A percentile compares a stretch with the other conserved stretches of the same genome.
Evolutionary conservation across 2,888 invertebrate genomes (phyloP).

Genomic region (Papilio demoleus): DNA sequence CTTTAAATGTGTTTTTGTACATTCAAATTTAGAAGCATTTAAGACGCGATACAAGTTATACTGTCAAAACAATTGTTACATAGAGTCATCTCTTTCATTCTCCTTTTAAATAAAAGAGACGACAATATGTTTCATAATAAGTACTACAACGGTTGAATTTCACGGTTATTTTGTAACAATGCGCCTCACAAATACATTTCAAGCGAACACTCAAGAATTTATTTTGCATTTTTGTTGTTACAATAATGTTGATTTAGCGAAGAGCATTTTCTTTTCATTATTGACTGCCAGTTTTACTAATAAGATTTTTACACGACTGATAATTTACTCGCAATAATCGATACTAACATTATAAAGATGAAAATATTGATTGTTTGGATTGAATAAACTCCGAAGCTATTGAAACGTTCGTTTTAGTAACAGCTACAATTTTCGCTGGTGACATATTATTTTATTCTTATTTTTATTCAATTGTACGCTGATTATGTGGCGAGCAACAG

Average conservation of each 20-base stretch:
- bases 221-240: conserved; percentile 28
- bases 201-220: conserved; percentile 29
- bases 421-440: too few species aligned
- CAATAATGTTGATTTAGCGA: conserved; percentile 19
- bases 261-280: neutral
- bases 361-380: too few species aligned
- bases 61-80: neutral
- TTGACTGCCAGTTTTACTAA: neutral
- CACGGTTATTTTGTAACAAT: conserved; percentile 17
- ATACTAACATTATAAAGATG: too few species aligned
- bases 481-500: too few species aligned
- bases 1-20: conserved; percentile 28
- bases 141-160: neutral
- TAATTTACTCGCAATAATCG: neutral
- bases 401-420: too few species aligned
- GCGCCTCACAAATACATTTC: conserved; percentile 23
- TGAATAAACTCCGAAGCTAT: too few species aligned
- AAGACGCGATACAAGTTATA: conserved; percentile 20
- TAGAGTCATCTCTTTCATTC: neutral
- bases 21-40: conserved; percentile 35
- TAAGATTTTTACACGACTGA: neutral
- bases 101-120: neutral
- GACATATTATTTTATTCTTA: too few species aligned
- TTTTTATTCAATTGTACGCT: too few species aligned
- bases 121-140: neutral